These are phyloP conservation scores for Nycteola revayana DNA, from an alignment of 2,888 invertebrate species.

Conservation along the genomic window DNA sequence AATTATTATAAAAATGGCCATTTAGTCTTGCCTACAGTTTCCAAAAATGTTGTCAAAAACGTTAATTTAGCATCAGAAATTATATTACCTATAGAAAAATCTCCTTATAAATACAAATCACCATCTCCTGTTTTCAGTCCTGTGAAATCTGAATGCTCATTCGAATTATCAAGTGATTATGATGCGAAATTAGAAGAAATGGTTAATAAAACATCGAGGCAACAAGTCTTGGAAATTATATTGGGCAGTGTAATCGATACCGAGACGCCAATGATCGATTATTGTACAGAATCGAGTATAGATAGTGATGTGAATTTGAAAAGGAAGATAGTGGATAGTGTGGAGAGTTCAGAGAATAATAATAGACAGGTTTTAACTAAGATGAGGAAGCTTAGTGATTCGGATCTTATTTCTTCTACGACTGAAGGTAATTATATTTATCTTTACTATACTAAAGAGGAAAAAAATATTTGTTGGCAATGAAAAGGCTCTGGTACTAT, in stretches of 20 bases:
- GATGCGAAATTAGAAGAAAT: slow-evolving; percentile 70
- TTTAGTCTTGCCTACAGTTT: slow-evolving; percentile 45
- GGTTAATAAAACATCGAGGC: slow-evolving; percentile 68
- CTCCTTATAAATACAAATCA: slow-evolving; percentile 15
- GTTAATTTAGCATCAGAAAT: slow-evolving; percentile 57
- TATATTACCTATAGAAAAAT: slow-evolving; percentile 50
- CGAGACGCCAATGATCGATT: slow-evolving; percentile 65
- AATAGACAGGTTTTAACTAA: slow-evolving; percentile 63
- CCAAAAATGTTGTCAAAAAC: slow-evolving; percentile 55
- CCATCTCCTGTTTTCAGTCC: slow-evolving; percentile 56
- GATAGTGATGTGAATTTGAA: slow-evolving; percentile 49
- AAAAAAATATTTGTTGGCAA: no score
- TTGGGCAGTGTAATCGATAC: slow-evolving; percentile 60
- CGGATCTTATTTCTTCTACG: slow-evolving; percentile 70
- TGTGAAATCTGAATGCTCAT: slow-evolving; percentile 70
- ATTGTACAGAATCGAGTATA: slow-evolving; percentile 57
- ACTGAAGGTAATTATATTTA: slow-evolving; percentile 65
- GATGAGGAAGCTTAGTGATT: slow-evolving; percentile 63
- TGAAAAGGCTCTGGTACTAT: no score
- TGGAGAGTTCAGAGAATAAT: slow-evolving; percentile 57
- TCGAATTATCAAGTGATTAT: slow-evolving; percentile 69
- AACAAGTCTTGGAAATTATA: slow-evolving; percentile 78
- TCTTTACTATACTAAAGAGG: no score
- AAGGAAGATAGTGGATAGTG: slow-evolving; percentile 48
- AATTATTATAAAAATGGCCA: slow-evolving; percentile 67